Base-by-base conservation (phyloP, 2,797 vertebrate genomes). In the Lepus oiostolus region DNA sequence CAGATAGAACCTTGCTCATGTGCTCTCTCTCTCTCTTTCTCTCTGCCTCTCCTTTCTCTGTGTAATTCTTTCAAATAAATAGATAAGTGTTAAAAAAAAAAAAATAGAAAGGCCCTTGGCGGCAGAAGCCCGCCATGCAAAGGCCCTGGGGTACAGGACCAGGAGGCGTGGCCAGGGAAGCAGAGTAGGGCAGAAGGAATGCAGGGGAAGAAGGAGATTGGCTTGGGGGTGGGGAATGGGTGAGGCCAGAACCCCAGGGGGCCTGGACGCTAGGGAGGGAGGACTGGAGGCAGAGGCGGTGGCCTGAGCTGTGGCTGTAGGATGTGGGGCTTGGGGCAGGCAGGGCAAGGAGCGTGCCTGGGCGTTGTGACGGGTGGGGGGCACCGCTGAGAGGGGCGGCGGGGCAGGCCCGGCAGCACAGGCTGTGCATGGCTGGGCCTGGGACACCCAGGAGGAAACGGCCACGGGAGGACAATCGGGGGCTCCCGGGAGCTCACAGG, bases 81-180 rank as follows among this genome's bases (percentile, higher is more conserved):
- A 42, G 7, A 47, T 47, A 47, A 47, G 9, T 47, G 42, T 47
- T 47, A 47, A 42, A 42, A 42, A 42, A 47, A 42, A 47, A 47
- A 47, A 47, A 9, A 47, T 47, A 47, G 42, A 47, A 47, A 47
- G 42, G 8, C 42, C 42, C 42, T 47, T 47, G 42, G 7, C 3
- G 0, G 26, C 21, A 54, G 38, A 47, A 68, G 30, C 19, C 0
- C 0, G 68, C 50, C 38, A 22, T 91, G 92, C 87, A 96, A 96
- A 96, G 92, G 92, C 26, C 54, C 92, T 3, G 19, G 6, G 90
- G 85, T 38, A 87, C 62, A 3, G 62, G 81, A 52, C 19, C 30
- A 16, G 3, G 62, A 88, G 81, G 81, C 0, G 28, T 5, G 79
- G 67, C 65, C 32, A 3, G 5, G 62, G 52, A 70, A 9, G 17